Evolutionary conservation across 2,113 vertebrate species (phyloP), one percentile per base, ranked within the genome.

Genomic region (Erinaceus europaeus): DNA sequence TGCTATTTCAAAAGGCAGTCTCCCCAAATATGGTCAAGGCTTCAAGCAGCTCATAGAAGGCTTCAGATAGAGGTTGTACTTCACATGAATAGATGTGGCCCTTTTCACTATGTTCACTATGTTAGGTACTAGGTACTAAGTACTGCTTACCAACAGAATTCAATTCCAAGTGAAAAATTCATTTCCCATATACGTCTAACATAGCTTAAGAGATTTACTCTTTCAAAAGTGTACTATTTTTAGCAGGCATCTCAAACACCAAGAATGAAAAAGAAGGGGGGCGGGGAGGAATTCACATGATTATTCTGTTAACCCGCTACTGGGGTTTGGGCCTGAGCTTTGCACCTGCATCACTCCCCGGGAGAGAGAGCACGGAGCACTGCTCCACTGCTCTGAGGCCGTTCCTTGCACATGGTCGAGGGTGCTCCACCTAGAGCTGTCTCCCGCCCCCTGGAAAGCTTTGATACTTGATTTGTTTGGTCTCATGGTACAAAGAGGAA

Each of bases 261-360:
- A 86, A 86, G 80, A 71, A 73, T 34, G n/a, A 57, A 84, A 61
- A 90, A 78, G 53, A 85, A 23, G 50, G n/a, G n/a, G n/a, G n/a
- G n/a, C n/a, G n/a, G n/a, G n/a, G n/a, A n/a, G n/a, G n/a, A 77
- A 77, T 61, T 71, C 23, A 57, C 36, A 84, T 79, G 20, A 48
- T 64, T 86, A 88, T 34, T 82, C 48, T 62, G 11, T 48, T 71
- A 75, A 83, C n/a, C n/a, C n/a, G n/a, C n/a, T n/a, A n/a, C n/a
- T n/a, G n/a, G n/a, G n/a, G n/a, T n/a, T n/a, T n/a, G n/a, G n/a
- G n/a, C n/a, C n/a, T n/a, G n/a, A n/a, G n/a, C n/a, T n/a, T n/a
- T n/a, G n/a, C n/a, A n/a, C n/a, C n/a, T n/a, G n/a, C n/a, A n/a
- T n/a, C n/a, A n/a, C n/a, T n/a, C n/a, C n/a, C n/a, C n/a, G n/a